Base-by-base conservation (phyloP, 2,113 vertebrate species). In the Orcinus orca region DNA sequence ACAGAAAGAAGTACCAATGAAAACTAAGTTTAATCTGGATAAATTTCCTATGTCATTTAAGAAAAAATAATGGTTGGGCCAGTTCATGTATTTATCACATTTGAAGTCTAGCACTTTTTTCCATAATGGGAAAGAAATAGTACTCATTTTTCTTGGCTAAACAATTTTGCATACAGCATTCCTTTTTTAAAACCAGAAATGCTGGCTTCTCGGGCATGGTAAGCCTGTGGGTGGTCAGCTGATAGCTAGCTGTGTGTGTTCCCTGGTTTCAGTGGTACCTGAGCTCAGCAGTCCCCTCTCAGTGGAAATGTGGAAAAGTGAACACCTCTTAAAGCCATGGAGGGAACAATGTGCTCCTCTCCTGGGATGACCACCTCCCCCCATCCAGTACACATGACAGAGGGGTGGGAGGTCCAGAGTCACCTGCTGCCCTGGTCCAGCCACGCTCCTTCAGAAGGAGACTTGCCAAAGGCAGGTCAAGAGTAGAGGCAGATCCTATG, bases 141-240 rank as follows among this genome's bases (percentile, higher is more conserved):
- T 82, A 82, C 7, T 93, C 31, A 86, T 85, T 96, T 82, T 95
- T 93, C 31, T 70, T 94, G 33, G n/a, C 15, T 65, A 77, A 92
- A 26, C 3, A 47, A 33, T 29, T 96, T 41, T 82, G 44, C 17
- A 88, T 17, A 83, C 13, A 82, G 15, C 15, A 21, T 65, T 55
- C 53, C n/a, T 73, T 62, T 88, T 65, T 50, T 5, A 65, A 79
- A 53, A 50, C 20, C 33, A 85, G 60, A 73, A 96, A 92, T 50
- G 74, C 47, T 90, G 70, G 50, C 38, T 33, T 87, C 62, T 63
- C 0, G 50, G 26, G 41, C 41, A 44, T 50, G 38, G 55, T 31
- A 31, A 80, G 33, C 41, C 31, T 60, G 23, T 87, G 71, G 60
- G 36, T 87, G 68, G 38, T 62, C 47, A 85, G 21, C 36, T 58